These are phyloP conservation scores for Drosophila paracracens DNA, from an alignment of 2,888 invertebrate species.

Conservation along the genomic window DNA sequence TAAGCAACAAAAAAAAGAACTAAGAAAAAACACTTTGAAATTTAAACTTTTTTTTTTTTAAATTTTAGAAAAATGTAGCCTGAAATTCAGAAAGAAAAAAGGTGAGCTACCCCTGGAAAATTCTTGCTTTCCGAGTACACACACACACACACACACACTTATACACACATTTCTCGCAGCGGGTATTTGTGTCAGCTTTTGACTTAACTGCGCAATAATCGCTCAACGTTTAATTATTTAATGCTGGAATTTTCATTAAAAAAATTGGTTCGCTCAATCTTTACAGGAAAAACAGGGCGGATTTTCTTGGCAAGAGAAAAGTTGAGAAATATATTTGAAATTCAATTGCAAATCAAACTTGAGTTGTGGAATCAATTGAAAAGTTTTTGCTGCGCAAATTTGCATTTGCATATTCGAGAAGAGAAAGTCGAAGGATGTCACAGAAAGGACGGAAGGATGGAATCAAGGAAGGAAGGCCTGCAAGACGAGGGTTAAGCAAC, in stretches of 20 bases:
- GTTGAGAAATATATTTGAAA: constrained; percentile 26
- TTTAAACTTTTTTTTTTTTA: not conserved
- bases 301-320: not conserved
- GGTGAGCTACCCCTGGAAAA: not conserved
- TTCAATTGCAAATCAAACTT: constrained; percentile 37
- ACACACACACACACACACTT: not conserved
- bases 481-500: not conserved
- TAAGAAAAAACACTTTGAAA: not conserved
- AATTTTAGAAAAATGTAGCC: not conserved
- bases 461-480: not conserved
- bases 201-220: constrained; percentile 28
- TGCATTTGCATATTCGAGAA: constrained; percentile 37
- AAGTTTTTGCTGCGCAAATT: constrained; percentile 39
- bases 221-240: constrained; percentile 33
- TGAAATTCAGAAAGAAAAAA: too few species aligned
- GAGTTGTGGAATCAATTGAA: constrained; percentile 44
- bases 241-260: constrained; percentile 8
- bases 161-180: not conserved
- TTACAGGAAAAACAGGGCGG: not conserved
- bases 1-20: not conserved
- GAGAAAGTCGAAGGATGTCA: not conserved
- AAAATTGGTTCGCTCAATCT: constrained; percentile 1
- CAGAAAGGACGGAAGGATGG: not conserved
- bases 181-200: not conserved
- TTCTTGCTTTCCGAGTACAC: not conserved